Percentiles rank a stretch among this genome's conserved stretches.
Evolutionary conservation across 2,113 vertebrate species (phyloP).

Genomic region (Bungarus multicinctus): DNA sequence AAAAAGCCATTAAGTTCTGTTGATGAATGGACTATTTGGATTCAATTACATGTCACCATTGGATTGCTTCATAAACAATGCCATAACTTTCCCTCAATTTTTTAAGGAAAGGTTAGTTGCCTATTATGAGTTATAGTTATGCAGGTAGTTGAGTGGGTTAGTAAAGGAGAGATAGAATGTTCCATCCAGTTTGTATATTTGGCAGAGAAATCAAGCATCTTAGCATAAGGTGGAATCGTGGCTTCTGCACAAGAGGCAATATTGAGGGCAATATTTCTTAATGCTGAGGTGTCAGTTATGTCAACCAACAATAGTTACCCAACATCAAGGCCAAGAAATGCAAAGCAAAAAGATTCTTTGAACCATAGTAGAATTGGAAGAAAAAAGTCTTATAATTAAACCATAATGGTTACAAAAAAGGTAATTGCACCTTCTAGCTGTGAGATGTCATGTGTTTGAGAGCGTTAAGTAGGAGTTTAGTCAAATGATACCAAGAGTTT

Average conservation of each 20-base stretch:
- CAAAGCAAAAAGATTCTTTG: neutral
- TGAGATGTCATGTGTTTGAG: neutral
- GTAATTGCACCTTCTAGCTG: neutral
- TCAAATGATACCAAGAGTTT: neutral
- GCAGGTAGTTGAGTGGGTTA: neutral
- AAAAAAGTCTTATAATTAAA: neutral
- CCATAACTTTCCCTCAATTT: neutral
- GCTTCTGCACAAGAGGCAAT: neutral
- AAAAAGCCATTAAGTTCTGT: neutral
- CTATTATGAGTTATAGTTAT: neutral
- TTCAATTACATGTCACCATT: neutral
- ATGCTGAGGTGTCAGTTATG: neutral
- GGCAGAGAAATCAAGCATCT: neutral
- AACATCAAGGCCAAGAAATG: neutral
- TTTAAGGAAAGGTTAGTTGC: slow-evolving; percentile 21
- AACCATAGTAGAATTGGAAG: neutral
- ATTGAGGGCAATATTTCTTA: neutral
- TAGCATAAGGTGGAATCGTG: neutral
- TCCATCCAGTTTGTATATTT: neutral
- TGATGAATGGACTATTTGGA: neutral
- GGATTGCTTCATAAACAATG: neutral
- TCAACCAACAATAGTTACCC: neutral
- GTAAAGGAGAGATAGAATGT: neutral
- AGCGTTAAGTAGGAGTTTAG: neutral
- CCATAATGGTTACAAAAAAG: neutral